Evolutionary conservation across 2,797 vertebrate species (phyloP).

Genomic region (Nannoperca obscura): DNA sequence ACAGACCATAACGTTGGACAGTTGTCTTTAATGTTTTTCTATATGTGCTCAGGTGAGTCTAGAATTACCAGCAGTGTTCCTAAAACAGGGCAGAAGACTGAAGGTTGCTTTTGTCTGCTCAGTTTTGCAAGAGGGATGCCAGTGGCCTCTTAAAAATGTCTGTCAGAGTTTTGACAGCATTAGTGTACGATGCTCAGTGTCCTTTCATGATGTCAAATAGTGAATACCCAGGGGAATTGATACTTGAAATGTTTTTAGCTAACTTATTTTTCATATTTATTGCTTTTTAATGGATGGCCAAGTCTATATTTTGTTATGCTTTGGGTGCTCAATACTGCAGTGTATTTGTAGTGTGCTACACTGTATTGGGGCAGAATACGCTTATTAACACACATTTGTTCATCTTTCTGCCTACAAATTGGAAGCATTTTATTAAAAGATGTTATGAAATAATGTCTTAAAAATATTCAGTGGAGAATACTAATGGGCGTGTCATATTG

Average conservation of each 20-base stretch:
- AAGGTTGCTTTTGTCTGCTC: constrained; percentile 9
- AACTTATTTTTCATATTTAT: constrained; percentile 87
- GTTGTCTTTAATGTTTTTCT: constrained; percentile 30
- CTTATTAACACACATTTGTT: not conserved
- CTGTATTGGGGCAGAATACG: constrained; percentile 19
- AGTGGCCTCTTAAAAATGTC: constrained; percentile 16
- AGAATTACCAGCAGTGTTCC: constrained; percentile 50
- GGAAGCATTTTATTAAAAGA: constrained; percentile 35
- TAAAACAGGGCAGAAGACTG: not conserved
- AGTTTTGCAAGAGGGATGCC: not conserved
- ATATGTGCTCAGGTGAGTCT: constrained; percentile 41
- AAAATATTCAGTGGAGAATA: constrained; percentile 17
- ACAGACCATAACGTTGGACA: constrained; percentile 12
- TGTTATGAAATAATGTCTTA: constrained; percentile 36
- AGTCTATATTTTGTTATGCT: constrained; percentile 58
- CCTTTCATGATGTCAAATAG: constrained; percentile 48
- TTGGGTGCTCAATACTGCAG: constrained; percentile 34
- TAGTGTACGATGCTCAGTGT: constrained; percentile 29
- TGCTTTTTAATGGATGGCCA: constrained; percentile 61
- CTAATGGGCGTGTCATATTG: constrained; percentile 27
- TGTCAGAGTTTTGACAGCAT: constrained; percentile 16
- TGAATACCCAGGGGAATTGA: constrained; percentile 56
- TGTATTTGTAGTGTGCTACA: constrained; percentile 43
- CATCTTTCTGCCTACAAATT: constrained; percentile 19
- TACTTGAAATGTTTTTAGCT: constrained; percentile 82